Percentiles rank a stretch among this genome's conserved stretches.
Evolutionary conservation across 2,888 invertebrate species (phyloP).

Genomic region (Augiades crinisus): DNA sequence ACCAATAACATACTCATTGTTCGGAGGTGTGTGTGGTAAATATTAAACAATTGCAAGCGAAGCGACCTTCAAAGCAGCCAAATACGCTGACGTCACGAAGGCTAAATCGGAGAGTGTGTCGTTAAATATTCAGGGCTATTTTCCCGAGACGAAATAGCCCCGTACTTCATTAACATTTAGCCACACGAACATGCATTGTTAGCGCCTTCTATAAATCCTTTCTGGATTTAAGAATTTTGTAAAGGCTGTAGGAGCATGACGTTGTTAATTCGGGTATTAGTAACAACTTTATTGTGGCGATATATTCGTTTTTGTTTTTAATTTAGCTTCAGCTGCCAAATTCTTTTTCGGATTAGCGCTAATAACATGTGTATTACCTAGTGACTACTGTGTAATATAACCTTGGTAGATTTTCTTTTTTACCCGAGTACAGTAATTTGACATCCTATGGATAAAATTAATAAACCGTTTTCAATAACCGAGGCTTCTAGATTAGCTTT

Average conservation of each 20-base stretch:
- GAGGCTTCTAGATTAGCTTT: too few species aligned
- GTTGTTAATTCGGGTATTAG: background rate
- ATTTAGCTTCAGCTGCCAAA: background rate
- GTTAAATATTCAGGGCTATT: constrained; percentile 58
- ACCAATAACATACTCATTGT: constrained; percentile 22
- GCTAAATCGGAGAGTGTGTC: constrained; percentile 43
- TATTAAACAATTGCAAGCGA: constrained; percentile 25
- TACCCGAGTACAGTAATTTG: too few species aligned
- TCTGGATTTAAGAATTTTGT: background rate
- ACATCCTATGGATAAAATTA: too few species aligned
- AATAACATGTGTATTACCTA: too few species aligned
- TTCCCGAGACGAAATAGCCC: constrained; percentile 42
- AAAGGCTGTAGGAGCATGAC: background rate
- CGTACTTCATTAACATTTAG: constrained; percentile 50
- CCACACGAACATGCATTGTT: constrained; percentile 29
- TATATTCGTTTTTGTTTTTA: background rate
- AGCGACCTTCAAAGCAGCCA: constrained; percentile 30
- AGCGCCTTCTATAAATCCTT: background rate
- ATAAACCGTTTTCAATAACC: too few species aligned
- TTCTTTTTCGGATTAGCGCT: background rate
- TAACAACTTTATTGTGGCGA: background rate
- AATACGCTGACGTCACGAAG: constrained; percentile 50
- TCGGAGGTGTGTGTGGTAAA: constrained; percentile 18
- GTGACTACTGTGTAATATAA: too few species aligned
- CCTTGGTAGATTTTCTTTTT: too few species aligned